Conservation (phyloP, 2,888 invertebrate species). For the Caenorhabditis doughertyi region DNA sequence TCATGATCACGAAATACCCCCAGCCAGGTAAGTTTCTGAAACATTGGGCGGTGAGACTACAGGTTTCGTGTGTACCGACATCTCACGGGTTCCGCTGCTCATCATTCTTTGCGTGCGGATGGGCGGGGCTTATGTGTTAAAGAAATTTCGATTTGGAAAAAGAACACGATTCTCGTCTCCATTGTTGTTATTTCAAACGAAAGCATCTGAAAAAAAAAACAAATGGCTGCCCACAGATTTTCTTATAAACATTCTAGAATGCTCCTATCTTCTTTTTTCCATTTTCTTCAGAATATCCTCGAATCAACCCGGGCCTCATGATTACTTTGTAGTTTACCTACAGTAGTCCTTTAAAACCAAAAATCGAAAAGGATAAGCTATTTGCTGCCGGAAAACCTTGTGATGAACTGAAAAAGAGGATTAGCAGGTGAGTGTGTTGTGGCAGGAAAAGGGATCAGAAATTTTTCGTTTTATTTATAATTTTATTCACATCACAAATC, state of each 20-base stretch:
- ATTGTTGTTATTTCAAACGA: too few species aligned
- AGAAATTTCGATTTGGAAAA: too few species aligned
- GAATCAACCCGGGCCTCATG: too few species aligned
- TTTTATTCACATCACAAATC: constrained; percentile 41
- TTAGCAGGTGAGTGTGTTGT: constrained; percentile 13
- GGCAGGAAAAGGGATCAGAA: constrained; percentile 26
- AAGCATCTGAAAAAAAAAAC: too few species aligned
- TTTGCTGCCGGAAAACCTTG: constrained; percentile 15
- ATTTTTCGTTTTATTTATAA: constrained; percentile 40
- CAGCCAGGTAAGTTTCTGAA: constrained; percentile 87
- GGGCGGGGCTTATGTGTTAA: background rate
- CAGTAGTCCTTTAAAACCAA: constrained; percentile 14
- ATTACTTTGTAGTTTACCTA: background rate
- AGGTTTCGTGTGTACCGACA: background rate
- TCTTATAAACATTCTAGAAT: too few species aligned
- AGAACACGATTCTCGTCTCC: too few species aligned
- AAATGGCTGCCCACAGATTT: too few species aligned
- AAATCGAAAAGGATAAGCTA: constrained; percentile 24
- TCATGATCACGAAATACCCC: constrained; percentile 88
- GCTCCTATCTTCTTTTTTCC: too few species aligned
- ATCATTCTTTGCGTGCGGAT: background rate
- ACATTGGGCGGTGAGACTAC: background rate
- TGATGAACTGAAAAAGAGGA: constrained; percentile 36
- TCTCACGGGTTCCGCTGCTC: constrained; percentile 19
- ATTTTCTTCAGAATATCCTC: background rate